Conservation (phyloP, 2,797 vertebrate genomes). For the Brachymystax lenok region DNA sequence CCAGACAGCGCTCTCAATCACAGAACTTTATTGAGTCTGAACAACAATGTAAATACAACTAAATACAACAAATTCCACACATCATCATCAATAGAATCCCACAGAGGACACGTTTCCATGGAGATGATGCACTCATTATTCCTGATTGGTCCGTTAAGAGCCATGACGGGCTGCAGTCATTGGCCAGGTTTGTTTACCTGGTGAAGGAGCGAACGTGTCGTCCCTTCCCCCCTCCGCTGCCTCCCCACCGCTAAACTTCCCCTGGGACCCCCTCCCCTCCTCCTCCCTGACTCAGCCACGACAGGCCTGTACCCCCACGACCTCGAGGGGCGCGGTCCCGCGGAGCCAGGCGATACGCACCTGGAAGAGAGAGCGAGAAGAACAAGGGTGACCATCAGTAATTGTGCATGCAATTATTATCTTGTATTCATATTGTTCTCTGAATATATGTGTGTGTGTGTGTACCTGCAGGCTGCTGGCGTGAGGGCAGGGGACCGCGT, state of each 20-base stretch:
- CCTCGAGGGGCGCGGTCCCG: constrained; percentile 91
- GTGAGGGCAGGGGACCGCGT: constrained; percentile 86
- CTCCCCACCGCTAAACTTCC: constrained; percentile 53
- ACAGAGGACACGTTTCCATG: constrained; percentile 52
- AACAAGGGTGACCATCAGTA: background rate
- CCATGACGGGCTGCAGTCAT: constrained; percentile 56
- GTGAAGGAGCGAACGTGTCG: constrained; percentile 98
- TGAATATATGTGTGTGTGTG: background rate
- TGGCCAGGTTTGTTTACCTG: constrained; percentile 79
- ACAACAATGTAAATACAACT: constrained; percentile 60
- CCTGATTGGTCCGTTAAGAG: constrained; percentile 86
- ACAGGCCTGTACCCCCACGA: constrained; percentile 87
- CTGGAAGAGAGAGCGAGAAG: constrained; percentile 64
- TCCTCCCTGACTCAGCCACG: constrained; percentile 86
- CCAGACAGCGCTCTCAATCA: background rate
- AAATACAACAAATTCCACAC: constrained; percentile 55
- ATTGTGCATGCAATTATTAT: no score
- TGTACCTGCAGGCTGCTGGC: constrained; percentile 91
- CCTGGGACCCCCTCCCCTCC: constrained; percentile 24
- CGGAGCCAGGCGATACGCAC: constrained; percentile 90
- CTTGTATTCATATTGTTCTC: background rate
- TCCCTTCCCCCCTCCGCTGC: constrained; percentile 93
- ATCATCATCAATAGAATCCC: constrained; percentile 42
- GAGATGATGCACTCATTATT: constrained; percentile 63
- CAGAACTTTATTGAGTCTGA: constrained; percentile 9